Base-by-base conservation (phyloP, 2,888 invertebrate species). In the Pecten maximus region DNA sequence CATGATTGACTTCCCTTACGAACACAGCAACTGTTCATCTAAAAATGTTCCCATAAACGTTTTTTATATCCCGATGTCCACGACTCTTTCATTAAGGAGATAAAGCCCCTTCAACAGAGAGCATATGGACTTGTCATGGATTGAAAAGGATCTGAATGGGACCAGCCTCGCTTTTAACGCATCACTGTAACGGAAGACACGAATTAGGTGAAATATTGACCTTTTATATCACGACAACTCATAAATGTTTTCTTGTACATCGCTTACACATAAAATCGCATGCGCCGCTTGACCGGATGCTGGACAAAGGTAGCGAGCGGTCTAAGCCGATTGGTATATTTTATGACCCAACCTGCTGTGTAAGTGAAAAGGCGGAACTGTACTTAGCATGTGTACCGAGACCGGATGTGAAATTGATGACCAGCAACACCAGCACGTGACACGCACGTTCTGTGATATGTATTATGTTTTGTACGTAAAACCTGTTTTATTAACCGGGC, bases 391-490 rank as follows among this genome's bases (percentile, higher is more conserved):
- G 74, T 74, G 74, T 35, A 74, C 35, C 0, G 8, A 74, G 74
- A 74, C 74, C 74, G 74, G 74, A 74, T 74, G 74, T 74, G 74
- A 74, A 74, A 74, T 74, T 74, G 74, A 74, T 74, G 74, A 74
- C 16, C 74, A 6, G 74, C 35, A 28, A 28, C 74, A 74, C 28
- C 19, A 74, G 10, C 74, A 74, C 15, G 74, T 74, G 74, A 23
- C 15, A 74, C 74, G 35, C 74, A 74, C 28, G 10, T 8, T 10
- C 74, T 35, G 74, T 74, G 74, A 74, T 35, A 10, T 74, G 35
- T 74, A 35, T 74, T 28, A 74, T 74, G 35, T 28, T 74, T 74
- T 10, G 28, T 74, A 35, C 35, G 74, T 74, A 74, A 35, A 35
- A 28, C 6, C 16, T 10, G 35, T 28, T 74, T 74, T 74, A 74